Evolutionary conservation across 2,797 vertebrate species (phyloP).

Genomic region (Coreius guichenoti): DNA sequence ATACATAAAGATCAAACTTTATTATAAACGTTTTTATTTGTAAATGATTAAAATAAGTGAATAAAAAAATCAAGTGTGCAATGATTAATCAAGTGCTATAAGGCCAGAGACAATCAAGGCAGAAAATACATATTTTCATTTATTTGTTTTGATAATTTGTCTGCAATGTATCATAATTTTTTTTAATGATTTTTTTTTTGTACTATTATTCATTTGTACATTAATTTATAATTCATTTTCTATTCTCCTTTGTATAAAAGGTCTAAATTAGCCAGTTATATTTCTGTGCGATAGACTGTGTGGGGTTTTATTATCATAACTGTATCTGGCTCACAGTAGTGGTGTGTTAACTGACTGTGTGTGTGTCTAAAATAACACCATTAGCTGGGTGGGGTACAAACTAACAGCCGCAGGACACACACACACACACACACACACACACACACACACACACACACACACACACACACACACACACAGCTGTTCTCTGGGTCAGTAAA

Average conservation of each 20-base stretch:
- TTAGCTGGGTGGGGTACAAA: conserved; percentile 29
- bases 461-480: not conserved
- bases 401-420: not conserved
- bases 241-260: too few species aligned
- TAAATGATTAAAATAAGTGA: not conserved
- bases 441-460: not conserved
- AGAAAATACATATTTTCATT: not conserved
- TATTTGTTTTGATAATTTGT: not conserved
- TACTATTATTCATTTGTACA: not conserved
- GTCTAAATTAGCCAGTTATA: too few species aligned
- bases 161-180: too few species aligned
- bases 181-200: too few species aligned
- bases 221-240: too few species aligned
- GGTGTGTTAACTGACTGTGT: not conserved
- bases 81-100: not conserved
- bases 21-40: not conserved
- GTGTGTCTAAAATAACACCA: not conserved
- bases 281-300: not conserved
- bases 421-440: not conserved
- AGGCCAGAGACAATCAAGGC: not conserved
- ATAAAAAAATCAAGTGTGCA: not conserved
- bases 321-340: not conserved
- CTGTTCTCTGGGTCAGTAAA: conserved; percentile 26
- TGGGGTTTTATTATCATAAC: not conserved
- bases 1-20: not conserved